Base-by-base conservation (phyloP, 2,113 vertebrate species). In the Oophaga pumilio region DNA sequence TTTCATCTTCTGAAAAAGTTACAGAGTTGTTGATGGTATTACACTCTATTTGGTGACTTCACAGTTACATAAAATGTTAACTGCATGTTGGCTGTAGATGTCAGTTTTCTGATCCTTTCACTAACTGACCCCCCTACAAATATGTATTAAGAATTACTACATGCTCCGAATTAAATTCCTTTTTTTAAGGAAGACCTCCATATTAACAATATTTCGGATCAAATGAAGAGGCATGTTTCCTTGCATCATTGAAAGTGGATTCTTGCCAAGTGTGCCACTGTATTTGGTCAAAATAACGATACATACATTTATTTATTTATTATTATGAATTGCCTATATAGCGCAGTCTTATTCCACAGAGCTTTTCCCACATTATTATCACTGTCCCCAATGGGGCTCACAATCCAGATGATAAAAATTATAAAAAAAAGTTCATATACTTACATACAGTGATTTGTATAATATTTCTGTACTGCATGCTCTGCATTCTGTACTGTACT, bases 1-100 rank as follows among this genome's bases (percentile, higher is more conserved):
- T 89, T 93, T 92, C 77, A 89, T 90, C 91, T 91, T 85, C 66
- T 64, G 33, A 53, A 79, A 89, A 89, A 87, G 52, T 76, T 86
- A 88, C 69, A 88, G 33, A 56, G 69, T 84, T 92, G 43, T 89
- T 74, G 87, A 14, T 89, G 84, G 76, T 68, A 66, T n/a, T 52
- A n/a, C 57, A 86, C 60, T 69, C 87, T 87, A 91, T 71, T 88
- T 90, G 89, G 90, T 90, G 90, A 89, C 64, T 69, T 89, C 8
- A 49, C 89, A 90, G 78, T 81, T 69, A 87, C 88, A 13, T 86
- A 81, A 43, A 2, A 17, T 1, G 52, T 89, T 91, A 90, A 86
- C 91, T 91, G 84, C 91, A 26, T 28, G 57, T 24, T 89, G 86
- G 73, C 33, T 0, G 0, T 78, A 69, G 0, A 3, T 78, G 59